Base-by-base conservation (phyloP, 2,797 vertebrate genomes). In the Huso huso region DNA sequence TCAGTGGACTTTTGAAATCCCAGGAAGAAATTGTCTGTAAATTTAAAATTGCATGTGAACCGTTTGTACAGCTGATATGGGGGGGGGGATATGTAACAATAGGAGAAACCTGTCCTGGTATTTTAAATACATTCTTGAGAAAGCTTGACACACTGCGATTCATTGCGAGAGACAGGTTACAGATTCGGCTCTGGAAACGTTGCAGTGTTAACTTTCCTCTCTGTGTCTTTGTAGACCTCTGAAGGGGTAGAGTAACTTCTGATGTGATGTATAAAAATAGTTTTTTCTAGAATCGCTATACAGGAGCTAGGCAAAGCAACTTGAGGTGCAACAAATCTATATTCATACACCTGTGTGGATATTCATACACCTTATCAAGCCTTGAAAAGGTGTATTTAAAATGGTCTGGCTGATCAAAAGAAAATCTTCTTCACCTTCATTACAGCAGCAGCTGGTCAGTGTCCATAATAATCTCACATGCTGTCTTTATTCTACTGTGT, bases 41-140 rank as follows among this genome's bases (percentile, higher is more conserved):
- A 61, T 10, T 69, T 18, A 48, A 67, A 69, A 65, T 61, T 37
- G 67, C 73, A 75, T 73, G 73, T 63, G 62, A 62, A 68, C 67
- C 49, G 61, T 37, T 69, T 61, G 52, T 58, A 49, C 49, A 63
- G 51, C 15, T 18, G 15, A 18, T 18, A 1, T 18, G 15, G 15
- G 15, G 10, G 57, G 48, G 13, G 57, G 65, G 18, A 49, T 49
- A 7, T 57, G 49, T 49, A 48, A 52, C 65, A 65, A 65, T 18
- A 13, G 53, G 63, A 57, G 48, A 52, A 51, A 6, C 52, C 52
- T 11, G 48, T 49, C 64, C 23, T 52, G 64, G 48, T n/a, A 49
- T 23, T 63, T 18, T 48, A 57, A 6, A 49, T 13, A 11, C 12
- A 53, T 61, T 70, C 48, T 70, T 52, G 50, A 62, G 48, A 11